Conservation (phyloP, 2,797 vertebrate species). For the Myiothlypis coronata region DNA sequence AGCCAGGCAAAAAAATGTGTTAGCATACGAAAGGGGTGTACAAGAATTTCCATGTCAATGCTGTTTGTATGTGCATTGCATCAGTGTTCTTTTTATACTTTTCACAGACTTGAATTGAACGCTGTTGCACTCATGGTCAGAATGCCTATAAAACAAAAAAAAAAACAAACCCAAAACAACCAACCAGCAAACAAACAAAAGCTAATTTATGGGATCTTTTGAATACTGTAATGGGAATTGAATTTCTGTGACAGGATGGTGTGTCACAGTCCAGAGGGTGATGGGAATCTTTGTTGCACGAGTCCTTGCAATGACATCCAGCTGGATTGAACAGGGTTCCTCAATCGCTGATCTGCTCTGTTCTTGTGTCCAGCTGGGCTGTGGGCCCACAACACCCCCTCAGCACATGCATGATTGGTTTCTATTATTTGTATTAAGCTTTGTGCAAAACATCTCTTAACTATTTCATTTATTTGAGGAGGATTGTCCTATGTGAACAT, state of each 20-base stretch:
- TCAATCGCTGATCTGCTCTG: rapidly evolving
- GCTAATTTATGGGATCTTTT: background rate
- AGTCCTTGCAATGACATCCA: background rate
- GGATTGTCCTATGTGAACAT: background rate
- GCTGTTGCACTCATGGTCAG: background rate
- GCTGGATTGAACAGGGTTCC: background rate
- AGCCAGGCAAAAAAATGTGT: background rate
- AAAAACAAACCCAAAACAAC: no score
- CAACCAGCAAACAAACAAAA: background rate
- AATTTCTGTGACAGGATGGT: background rate
- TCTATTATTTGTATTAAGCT: background rate
- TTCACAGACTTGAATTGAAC: background rate
- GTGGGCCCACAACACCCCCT: background rate
- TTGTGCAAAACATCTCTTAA: background rate
- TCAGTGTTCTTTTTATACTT: background rate
- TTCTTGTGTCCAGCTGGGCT: background rate
- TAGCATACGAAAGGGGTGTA: background rate
- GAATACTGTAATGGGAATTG: background rate
- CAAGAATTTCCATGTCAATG: background rate
- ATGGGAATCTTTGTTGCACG: background rate
- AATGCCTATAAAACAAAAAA: background rate
- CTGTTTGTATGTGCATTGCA: background rate
- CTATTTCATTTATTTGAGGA: background rate
- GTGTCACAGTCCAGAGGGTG: background rate
- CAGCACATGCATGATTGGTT: background rate